Evolutionary conservation across 1,140 invertebrate species (phyloP).

Genomic region (Zaprionus gabonicus): DNA sequence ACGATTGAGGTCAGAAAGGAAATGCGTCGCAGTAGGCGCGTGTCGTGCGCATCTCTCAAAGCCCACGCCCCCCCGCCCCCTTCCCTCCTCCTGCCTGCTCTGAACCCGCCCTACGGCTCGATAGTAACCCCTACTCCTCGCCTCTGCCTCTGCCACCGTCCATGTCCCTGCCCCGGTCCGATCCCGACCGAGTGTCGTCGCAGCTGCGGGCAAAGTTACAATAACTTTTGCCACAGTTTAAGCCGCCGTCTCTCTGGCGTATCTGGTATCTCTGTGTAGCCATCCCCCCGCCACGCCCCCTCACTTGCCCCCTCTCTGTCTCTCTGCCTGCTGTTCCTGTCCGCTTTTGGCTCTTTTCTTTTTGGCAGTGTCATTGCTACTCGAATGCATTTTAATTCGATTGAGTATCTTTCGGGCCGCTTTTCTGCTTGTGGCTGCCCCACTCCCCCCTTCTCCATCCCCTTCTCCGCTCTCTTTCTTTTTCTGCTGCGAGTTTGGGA

Average conservation of each 20-base stretch:
- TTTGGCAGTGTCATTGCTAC: slow-evolving; percentile 67
- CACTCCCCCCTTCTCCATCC: neutral
- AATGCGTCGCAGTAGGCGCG: slow-evolving; percentile 70
- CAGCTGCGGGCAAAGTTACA: slow-evolving; percentile 72
- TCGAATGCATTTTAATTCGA: slow-evolving; percentile 79
- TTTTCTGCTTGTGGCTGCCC: slow-evolving; percentile 22
- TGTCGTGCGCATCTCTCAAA: slow-evolving; percentile 40
- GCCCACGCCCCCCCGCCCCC: neutral
- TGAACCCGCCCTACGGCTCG: slow-evolving; percentile 19
- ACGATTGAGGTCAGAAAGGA: slow-evolving; percentile 70
- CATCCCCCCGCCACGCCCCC: neutral
- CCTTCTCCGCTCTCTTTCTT: neutral
- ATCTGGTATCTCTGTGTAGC: slow-evolving; percentile 45
- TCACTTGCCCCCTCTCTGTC: neutral
- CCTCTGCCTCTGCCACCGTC: too few species aligned
- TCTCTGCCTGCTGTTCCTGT: neutral
- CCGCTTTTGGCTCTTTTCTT: slow-evolving; percentile 23
- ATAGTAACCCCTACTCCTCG: neutral
- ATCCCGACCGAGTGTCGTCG: slow-evolving; percentile 36
- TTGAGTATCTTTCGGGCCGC: slow-evolving; percentile 57
- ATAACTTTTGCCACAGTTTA: slow-evolving; percentile 81
- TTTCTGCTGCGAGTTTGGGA: slow-evolving; percentile 30
- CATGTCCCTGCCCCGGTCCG: too few species aligned
- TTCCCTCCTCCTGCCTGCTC: too few species aligned
- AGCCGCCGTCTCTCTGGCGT: slow-evolving; percentile 48